These are phyloP conservation scores for Actinernus sp. DNA, from an alignment of 92 coral and sea anemone genomes.

Conservation along the genomic window DNA sequence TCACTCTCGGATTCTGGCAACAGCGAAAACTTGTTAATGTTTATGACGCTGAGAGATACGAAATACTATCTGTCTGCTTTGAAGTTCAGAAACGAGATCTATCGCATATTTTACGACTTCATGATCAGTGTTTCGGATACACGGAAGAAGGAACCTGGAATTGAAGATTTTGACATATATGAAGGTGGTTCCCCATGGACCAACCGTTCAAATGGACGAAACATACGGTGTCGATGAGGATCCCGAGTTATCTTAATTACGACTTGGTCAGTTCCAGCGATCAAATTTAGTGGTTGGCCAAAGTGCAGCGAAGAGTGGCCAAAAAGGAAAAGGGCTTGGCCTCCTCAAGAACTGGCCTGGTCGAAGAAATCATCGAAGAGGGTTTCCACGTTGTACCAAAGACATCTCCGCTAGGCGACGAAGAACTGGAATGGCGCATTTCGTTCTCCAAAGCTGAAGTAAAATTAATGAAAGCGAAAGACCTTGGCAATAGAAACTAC, in stretches of 20 bases:
- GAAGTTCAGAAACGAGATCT: conserved; percentile 22
- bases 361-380: background rate
- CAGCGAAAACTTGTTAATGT: conserved; percentile 5
- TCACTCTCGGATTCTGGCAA: conserved; percentile 3
- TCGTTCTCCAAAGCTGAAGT: conserved; percentile 56
- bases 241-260: background rate
- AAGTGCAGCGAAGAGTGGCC: conserved; percentile 11
- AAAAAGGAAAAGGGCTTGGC: conserved; percentile 34
- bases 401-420: conserved; percentile 22
- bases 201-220: conserved; percentile 44
- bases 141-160: conserved; percentile 6
- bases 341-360: conserved; percentile 9
- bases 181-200: conserved; percentile 26
- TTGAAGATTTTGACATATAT: conserved; percentile 13
- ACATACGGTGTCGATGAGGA: background rate
- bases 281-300: conserved; percentile 46
- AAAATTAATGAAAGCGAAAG: conserved; percentile 6
- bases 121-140: background rate
- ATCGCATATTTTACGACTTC: conserved; percentile 7
- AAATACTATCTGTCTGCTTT: conserved; percentile 26
- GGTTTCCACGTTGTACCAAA: conserved; percentile 49
- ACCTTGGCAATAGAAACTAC: conserved; percentile 7
- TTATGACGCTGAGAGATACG: conserved; percentile 10
- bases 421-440: conserved; percentile 52
- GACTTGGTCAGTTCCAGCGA: conserved; percentile 32